These are phyloP conservation scores for Mus pahari DNA, from an alignment of 2,113 vertebrate species.

Conservation along the genomic window DNA sequence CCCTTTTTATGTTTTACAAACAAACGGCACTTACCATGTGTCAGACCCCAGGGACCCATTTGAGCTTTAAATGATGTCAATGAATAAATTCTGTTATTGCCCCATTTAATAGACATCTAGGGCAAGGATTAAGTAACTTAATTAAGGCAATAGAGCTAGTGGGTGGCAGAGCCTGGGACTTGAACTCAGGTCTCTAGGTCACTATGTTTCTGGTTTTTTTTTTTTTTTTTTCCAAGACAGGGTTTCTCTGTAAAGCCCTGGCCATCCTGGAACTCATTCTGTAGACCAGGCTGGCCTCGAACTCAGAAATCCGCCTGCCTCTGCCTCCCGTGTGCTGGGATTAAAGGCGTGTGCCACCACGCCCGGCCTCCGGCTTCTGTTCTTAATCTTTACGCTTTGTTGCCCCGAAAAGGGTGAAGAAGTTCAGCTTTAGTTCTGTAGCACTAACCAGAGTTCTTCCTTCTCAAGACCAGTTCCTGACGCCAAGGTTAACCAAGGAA, in stretches of 20 bases:
- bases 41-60: not conserved
- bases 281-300: too few species aligned
- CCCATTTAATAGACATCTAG: constrained; percentile 1
- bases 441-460: not conserved
- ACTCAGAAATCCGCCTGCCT: too few species aligned
- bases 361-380: not conserved
- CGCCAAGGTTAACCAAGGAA: not conserved
- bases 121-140: not conserved
- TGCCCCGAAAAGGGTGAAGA: not conserved
- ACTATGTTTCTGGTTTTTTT: not conserved
- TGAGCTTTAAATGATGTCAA: not conserved
- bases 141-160: constrained; percentile 10
- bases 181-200: not conserved
- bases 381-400: not conserved
- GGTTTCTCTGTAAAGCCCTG: too few species aligned
- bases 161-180: not conserved
- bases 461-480: not conserved
- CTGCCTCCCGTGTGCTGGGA: too few species aligned
- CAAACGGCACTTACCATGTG: not conserved
- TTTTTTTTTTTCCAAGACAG: too few species aligned
- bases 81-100: not conserved
- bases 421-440: not conserved
- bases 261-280: too few species aligned
- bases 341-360: too few species aligned
- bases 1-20: not conserved